Conservation (phyloP, 2,113 vertebrate species). For the Mesoclemmys tuberculata region DNA sequence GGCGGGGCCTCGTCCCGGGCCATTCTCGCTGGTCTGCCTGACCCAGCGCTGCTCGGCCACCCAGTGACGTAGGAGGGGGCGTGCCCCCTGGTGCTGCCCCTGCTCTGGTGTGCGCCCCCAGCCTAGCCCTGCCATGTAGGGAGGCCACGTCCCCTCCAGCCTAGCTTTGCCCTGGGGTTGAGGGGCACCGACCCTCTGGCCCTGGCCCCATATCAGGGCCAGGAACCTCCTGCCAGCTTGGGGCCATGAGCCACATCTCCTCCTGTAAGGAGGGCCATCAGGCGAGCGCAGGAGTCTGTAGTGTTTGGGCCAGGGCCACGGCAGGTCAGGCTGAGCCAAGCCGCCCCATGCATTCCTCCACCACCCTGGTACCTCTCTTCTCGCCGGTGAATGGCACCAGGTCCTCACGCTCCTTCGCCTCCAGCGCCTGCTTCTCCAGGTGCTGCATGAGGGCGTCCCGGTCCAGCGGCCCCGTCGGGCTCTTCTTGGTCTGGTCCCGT, state of each 20-base stretch:
- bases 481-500: constrained; percentile 94
- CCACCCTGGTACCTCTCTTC: constrained; percentile 85
- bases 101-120: fast-evolving
- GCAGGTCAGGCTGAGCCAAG: background rate
- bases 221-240: background rate
- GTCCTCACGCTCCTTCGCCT: constrained; percentile 86
- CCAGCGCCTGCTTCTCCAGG: constrained; percentile 91
- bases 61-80: too few relatives aligned
- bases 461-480: constrained; percentile 87
- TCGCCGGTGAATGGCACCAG: constrained; percentile 94
- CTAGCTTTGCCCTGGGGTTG: background rate
- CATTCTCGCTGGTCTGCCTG: too few relatives aligned
- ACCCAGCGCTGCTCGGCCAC: too few relatives aligned
- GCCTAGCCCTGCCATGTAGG: too few relatives aligned
- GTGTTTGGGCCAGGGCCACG: background rate
- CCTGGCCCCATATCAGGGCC: background rate
- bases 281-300: background rate
- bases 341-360: fast-evolving
- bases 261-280: background rate
- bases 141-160: too few relatives aligned
- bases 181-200: background rate
- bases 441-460: constrained; percentile 89
- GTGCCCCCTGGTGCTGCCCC: background rate
- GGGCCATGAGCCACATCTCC: background rate
- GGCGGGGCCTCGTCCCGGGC: too few relatives aligned